phyloP scores from a whole-genome alignment of 2,797 vertebrate species.

The Momotus momota region DNA sequence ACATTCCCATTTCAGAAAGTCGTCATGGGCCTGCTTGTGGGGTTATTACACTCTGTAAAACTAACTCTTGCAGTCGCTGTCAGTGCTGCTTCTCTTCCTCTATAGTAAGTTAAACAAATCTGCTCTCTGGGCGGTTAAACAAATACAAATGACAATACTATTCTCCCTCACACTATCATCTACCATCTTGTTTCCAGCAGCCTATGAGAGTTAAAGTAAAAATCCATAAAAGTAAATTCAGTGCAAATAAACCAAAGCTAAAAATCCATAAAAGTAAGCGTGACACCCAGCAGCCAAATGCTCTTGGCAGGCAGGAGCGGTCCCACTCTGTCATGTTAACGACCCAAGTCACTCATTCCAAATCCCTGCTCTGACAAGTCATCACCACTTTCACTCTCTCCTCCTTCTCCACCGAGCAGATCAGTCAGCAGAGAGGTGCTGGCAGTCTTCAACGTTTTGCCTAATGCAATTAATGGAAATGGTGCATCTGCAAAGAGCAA shows the following conservation, averaged over 20 bases:
- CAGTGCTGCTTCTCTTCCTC: background rate
- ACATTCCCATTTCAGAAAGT: background rate
- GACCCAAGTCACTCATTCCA: background rate
- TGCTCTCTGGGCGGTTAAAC: background rate
- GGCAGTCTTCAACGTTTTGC: background rate
- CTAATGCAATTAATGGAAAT: background rate
- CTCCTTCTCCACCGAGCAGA: background rate
- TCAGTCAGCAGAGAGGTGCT: background rate
- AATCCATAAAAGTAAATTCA: background rate
- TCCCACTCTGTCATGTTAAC: background rate
- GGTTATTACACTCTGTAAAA: background rate
- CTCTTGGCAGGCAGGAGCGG: background rate
- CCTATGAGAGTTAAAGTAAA: background rate
- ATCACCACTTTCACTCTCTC: background rate
- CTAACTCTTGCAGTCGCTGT: background rate
- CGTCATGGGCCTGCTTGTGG: accelerated
- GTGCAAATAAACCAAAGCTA: background rate
- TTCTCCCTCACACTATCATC: background rate
- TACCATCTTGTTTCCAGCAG: background rate
- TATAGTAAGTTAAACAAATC: background rate
- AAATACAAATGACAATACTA: background rate
- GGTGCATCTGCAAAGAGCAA: background rate
- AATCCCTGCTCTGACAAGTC: background rate
- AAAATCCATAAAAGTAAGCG: background rate
- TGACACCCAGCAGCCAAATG: background rate